A percentile compares a stretch with the other conserved stretches of the same genome.
Evolutionary conservation across 2,113 vertebrate genomes (phyloP).

Genomic region (Neogale vison): DNA sequence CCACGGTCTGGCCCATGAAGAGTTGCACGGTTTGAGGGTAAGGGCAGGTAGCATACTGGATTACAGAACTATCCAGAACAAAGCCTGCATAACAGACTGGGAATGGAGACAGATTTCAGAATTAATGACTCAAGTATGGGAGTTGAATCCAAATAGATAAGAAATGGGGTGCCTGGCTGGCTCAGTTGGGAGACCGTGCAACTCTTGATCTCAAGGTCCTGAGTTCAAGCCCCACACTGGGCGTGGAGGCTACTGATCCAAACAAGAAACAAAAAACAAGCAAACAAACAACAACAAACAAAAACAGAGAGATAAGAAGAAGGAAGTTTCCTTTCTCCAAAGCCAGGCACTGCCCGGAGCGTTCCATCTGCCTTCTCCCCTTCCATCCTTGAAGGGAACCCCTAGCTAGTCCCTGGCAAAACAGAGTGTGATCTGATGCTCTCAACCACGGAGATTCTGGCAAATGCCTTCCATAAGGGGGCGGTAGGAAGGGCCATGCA

Average conservation of each 20-base stretch:
- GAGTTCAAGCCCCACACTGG: not conserved
- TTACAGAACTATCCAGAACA: not conserved
- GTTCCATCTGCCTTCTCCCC: not conserved
- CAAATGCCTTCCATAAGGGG: not conserved
- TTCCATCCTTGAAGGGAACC: not conserved
- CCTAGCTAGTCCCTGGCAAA: not conserved
- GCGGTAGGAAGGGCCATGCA: not conserved
- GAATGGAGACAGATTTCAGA: not conserved
- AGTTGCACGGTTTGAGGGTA: fast-evolving
- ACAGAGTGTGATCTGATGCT: not conserved
- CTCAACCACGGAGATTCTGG: not conserved
- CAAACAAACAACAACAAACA: not conserved
- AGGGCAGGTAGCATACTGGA: not conserved
- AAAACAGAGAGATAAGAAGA: too few species aligned
- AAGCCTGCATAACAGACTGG: not conserved
- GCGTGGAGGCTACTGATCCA: not conserved
- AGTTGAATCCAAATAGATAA: not conserved
- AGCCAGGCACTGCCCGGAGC: fast-evolving
- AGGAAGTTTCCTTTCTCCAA: not conserved
- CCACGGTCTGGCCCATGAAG: not conserved
- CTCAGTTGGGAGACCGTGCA: not conserved
- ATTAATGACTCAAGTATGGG: not conserved
- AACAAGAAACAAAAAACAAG: not conserved
- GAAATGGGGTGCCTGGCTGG: not conserved
- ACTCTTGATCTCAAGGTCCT: not conserved